Evolutionary conservation across 2,113 vertebrate species (phyloP).

Genomic region (Coptodon bakossiorum): DNA sequence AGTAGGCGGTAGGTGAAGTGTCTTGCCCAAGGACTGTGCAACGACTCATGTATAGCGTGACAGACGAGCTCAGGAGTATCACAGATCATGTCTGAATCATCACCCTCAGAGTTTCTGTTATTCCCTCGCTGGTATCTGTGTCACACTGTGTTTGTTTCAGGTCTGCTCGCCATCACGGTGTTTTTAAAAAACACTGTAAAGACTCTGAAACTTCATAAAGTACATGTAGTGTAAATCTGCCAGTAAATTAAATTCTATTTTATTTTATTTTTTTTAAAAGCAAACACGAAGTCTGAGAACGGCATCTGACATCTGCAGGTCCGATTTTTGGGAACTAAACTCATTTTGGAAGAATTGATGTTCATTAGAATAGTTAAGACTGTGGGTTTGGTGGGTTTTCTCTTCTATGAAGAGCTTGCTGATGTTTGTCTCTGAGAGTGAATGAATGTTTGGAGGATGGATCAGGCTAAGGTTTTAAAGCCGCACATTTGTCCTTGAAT

Average conservation of each 20-base stretch:
- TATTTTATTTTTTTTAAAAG: no score
- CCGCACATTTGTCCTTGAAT: background rate
- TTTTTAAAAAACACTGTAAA: background rate
- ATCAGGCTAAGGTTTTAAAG: background rate
- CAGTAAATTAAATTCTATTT: background rate
- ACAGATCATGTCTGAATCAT: background rate
- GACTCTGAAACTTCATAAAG: background rate
- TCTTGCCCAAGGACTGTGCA: background rate
- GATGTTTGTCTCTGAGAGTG: background rate
- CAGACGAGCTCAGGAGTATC: background rate
- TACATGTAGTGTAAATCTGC: background rate
- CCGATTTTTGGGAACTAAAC: background rate
- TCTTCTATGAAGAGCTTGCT: background rate
- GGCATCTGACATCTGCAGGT: background rate
- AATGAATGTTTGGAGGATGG: background rate
- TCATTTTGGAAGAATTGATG: background rate
- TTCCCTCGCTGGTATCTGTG: background rate
- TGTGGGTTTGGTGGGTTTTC: background rate
- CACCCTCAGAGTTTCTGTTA: background rate
- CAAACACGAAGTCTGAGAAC: background rate
- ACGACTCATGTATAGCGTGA: background rate
- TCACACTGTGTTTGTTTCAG: background rate
- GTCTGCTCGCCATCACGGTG: background rate
- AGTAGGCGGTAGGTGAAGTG: accelerated
- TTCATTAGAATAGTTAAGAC: background rate